phyloP scores from a whole-genome alignment of 2,113 vertebrate species.

The Ceuthmochares aereus region DNA sequence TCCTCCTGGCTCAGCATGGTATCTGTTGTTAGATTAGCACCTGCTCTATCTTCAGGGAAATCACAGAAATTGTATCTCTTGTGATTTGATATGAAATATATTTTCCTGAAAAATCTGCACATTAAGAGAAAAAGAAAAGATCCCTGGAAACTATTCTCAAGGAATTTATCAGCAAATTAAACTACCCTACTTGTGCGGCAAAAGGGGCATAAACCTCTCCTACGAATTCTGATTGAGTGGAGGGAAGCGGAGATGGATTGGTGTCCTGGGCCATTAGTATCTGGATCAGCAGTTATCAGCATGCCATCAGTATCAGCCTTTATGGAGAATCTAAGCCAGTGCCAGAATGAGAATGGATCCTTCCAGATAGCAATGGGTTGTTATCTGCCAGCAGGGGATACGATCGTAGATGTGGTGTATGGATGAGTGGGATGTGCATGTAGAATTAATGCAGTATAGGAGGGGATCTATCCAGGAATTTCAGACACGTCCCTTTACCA shows the following conservation, averaged over 20 bases:
- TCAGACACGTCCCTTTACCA: not conserved
- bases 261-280: rapidly evolving
- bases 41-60: slow-evolving; percentile 37
- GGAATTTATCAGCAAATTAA: not conserved
- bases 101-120: slow-evolving; percentile 7
- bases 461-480: not conserved
- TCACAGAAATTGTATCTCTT: not conserved
- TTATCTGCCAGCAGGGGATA: too few relatives aligned
- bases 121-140: not conserved
- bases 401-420: too few relatives aligned
- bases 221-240: rapidly evolving
- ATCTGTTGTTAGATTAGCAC: not conserved
- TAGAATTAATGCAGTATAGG: rapidly evolving
- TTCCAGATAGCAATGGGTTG: too few relatives aligned
- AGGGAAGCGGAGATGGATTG: not conserved
- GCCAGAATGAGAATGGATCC: too few relatives aligned
- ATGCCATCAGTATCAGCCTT: rapidly evolving
- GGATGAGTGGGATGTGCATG: rapidly evolving
- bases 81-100: not conserved
- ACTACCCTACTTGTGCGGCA: not conserved
- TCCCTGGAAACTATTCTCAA: not conserved
- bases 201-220: not conserved
- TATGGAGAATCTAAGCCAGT: rapidly evolving
- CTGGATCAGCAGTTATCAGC: not conserved
- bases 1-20: not conserved